phyloP scores from a whole-genome alignment of 2,888 invertebrate species.

The Plebejus anna region DNA sequence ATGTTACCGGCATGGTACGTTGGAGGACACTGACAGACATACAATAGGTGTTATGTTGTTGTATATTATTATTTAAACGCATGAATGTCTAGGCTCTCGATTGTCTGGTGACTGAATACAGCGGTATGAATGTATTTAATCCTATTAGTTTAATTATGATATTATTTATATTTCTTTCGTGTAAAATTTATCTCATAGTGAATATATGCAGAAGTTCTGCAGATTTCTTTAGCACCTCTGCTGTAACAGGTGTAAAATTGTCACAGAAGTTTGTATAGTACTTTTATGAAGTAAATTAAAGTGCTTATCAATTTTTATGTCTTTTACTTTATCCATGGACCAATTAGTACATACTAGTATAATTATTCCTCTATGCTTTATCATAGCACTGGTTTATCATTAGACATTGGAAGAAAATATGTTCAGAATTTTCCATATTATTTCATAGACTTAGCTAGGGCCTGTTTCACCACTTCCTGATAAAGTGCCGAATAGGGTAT shows the following conservation, averaged over 20 bases:
- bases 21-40: conserved; percentile 33
- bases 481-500: too few relatives aligned
- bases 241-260: conserved; percentile 59
- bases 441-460: too few relatives aligned
- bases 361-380: too few relatives aligned
- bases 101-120: conserved; percentile 59
- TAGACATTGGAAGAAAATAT: too few relatives aligned
- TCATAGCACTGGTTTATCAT: too few relatives aligned
- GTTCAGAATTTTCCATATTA: too few relatives aligned
- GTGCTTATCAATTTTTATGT: conserved; percentile 56
- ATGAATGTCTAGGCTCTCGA: conserved; percentile 51
- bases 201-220: conserved; percentile 55
- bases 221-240: conserved; percentile 57
- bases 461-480: too few relatives aligned
- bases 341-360: too few relatives aligned
- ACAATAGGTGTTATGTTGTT: conserved; percentile 43
- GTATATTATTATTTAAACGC: conserved; percentile 47
- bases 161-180: conserved; percentile 57
- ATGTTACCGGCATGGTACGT: conserved; percentile 32
- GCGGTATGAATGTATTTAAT: conserved; percentile 73
- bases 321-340: conserved; percentile 16
- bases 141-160: conserved; percentile 66
- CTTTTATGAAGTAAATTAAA: conserved; percentile 74
- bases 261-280: conserved; percentile 66
- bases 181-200: conserved; percentile 56